phyloP scores from a whole-genome alignment of 1,140 invertebrate genomes.

The Tetramorium simillimum region DNA sequence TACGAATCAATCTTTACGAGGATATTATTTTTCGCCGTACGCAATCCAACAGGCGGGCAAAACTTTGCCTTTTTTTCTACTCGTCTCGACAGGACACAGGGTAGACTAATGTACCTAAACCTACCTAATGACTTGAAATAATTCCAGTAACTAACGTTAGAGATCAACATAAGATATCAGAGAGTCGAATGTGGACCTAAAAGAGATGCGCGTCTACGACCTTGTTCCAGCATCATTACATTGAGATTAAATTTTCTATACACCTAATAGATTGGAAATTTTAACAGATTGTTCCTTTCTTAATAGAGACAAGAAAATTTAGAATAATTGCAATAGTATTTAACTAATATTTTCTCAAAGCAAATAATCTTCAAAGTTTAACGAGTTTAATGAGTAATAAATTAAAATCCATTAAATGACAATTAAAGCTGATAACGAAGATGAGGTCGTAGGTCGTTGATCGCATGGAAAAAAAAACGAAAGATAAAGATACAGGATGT shows the following conservation, averaged over 20 bases:
- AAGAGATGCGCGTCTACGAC: slow-evolving; percentile 57
- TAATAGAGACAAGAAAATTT: background rate
- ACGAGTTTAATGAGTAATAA: slow-evolving; percentile 19
- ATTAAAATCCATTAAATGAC: background rate
- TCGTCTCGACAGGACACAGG: slow-evolving; percentile 77
- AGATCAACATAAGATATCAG: slow-evolving; percentile 79
- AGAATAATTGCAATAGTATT: background rate
- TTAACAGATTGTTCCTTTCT: background rate
- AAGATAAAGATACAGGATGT: slow-evolving; percentile 66
- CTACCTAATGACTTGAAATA: slow-evolving; percentile 80
- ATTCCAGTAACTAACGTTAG: slow-evolving; percentile 76
- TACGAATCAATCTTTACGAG: slow-evolving; percentile 65
- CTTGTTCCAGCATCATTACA: slow-evolving; percentile 34
- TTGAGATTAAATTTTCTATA: slow-evolving; percentile 4
- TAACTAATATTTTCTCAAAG: background rate
- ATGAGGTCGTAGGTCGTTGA: slow-evolving; percentile 40
- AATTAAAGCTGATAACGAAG: slow-evolving; percentile 1
- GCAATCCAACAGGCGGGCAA: slow-evolving; percentile 80
- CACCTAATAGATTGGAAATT: background rate
- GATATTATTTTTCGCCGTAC: slow-evolving; percentile 67
- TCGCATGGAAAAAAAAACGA: slow-evolving; percentile 42
- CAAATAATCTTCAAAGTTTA: background rate
- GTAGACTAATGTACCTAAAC: slow-evolving; percentile 81
- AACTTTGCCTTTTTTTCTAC: slow-evolving; percentile 76
- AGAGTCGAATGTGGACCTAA: slow-evolving; percentile 79